Evolutionary conservation across 2,113 vertebrate genomes (phyloP), one percentile per base, ranked within the genome.

Genomic region (Solea solea): DNA sequence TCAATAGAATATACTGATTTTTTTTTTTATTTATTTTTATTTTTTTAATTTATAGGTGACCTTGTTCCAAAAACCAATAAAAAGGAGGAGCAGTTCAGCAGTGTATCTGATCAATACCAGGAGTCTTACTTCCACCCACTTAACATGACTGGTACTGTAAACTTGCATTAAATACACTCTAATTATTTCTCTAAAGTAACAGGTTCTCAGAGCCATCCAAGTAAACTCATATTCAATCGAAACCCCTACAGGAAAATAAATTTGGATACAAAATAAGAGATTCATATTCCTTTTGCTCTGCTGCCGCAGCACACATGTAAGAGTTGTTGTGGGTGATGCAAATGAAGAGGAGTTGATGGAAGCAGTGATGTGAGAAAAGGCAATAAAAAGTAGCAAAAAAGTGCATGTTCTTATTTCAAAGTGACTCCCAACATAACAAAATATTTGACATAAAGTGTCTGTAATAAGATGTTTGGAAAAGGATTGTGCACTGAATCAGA

Each of bases 111-210:
- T 59, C 95, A 96, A 77, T 97, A 97, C 90, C 93, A 91, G 44
- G 96, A 97, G 88, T 80, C 95, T 55, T 94, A 94, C 86, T 98
- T 99, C 91, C 96, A 97, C 7, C 94, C 96, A 0, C 90, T 96
- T 71, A 68, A 83, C 66, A 95, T 99, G 84, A 95, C 89, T 64
- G 96, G 98, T 99, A 96, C 28, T 15, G 51, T 56, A 45, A 60
- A 66, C 16, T 56, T 46, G 14, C 53, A 51, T 15, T 52, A 66
- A 64, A 7, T 40, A 42, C 21, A 21, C 21, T 21, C 1, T 21
- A 21, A 21, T 21, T 21, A 21, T 21, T 21, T 21, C 21, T 16
- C 48, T 50, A 8, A 16, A 8, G n/a, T 50, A 50, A 50, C 8
- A 34, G 27, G 45, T 48, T 54, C 11, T 11, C 28, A 34, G 12